These are phyloP conservation scores for Falcaria lacertinaria DNA, from an alignment of 2,888 invertebrate genomes.

Conservation along the genomic window DNA sequence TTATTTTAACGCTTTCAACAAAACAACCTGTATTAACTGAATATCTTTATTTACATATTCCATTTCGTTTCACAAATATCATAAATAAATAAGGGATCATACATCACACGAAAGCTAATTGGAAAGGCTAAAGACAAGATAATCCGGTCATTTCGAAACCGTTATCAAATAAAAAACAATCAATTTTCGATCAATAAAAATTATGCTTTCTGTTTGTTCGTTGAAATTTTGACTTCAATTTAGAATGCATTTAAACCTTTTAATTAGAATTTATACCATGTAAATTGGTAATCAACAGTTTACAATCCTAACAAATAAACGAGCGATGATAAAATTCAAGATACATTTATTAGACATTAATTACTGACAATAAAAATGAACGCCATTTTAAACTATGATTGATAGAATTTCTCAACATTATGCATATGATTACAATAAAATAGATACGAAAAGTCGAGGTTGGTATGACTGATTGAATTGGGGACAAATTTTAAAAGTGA, in stretches of 20 bases:
- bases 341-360: slow-evolving; percentile 39
- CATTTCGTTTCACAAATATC: neutral
- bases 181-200: slow-evolving; percentile 2
- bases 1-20: neutral
- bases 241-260: slow-evolving; percentile 28
- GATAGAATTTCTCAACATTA: slow-evolving; percentile 36
- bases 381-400: slow-evolving; percentile 33
- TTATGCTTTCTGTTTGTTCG: slow-evolving; percentile 3
- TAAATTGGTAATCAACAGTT: slow-evolving; percentile 28
- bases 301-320: slow-evolving; percentile 18
- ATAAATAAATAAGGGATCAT: neutral
- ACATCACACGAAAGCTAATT: neutral
- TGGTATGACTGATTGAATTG: slow-evolving; percentile 21
- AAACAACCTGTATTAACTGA: neutral
- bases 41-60: neutral
- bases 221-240: slow-evolving; percentile 29
- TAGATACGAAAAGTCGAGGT: slow-evolving; percentile 23
- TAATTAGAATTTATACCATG: slow-evolving; percentile 23
- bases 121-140: neutral
- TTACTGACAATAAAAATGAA: slow-evolving; percentile 26
- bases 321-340: slow-evolving; percentile 6
- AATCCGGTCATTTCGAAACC: neutral
- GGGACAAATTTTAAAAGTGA: slow-evolving; percentile 26
- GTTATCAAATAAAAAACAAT: slow-evolving; percentile 4
- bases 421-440: slow-evolving; percentile 36